Percentiles rank a stretch among this genome's conserved stretches.
Conservation (phyloP, 64 coral and sea anemone species). For the Stichodactyla mertensii region DNA sequence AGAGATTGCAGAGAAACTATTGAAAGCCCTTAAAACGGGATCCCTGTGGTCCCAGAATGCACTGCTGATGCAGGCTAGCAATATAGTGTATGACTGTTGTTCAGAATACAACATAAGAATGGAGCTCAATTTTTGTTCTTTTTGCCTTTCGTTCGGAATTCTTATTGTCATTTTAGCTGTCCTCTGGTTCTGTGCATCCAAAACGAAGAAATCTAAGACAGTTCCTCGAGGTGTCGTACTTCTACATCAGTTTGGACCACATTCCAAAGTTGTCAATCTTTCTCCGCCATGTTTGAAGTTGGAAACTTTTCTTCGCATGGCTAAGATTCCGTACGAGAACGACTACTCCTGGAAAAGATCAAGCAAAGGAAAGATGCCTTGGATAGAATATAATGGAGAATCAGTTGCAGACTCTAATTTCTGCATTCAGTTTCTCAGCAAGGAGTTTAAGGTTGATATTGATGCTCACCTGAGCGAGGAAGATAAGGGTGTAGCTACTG, state of each 20-base stretch:
- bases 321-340: slow-evolving; percentile 49
- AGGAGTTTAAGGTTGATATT: slow-evolving; percentile 47
- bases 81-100: not conserved
- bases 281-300: slow-evolving; percentile 57
- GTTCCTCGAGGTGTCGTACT: slow-evolving; percentile 23
- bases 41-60: not conserved
- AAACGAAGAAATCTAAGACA: not conserved
- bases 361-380: slow-evolving; percentile 51
- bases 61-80: not conserved
- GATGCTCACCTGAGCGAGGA: slow-evolving; percentile 44
- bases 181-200: not conserved
- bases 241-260: slow-evolving; percentile 34
- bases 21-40: not conserved
- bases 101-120: not conserved
- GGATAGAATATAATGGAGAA: slow-evolving; percentile 39
- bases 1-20: too few relatives aligned
- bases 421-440: slow-evolving; percentile 45
- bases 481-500: slow-evolving; percentile 36
- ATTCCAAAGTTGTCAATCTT: slow-evolving; percentile 11
- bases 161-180: not conserved
- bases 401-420: slow-evolving; percentile 57
- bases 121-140: slow-evolving; percentile 4
- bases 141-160: not conserved
- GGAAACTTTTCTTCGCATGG: slow-evolving; percentile 49
- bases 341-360: slow-evolving; percentile 33